Conservation (phyloP, 2,113 vertebrate genomes). For the Rhinichthys klamathensis region DNA sequence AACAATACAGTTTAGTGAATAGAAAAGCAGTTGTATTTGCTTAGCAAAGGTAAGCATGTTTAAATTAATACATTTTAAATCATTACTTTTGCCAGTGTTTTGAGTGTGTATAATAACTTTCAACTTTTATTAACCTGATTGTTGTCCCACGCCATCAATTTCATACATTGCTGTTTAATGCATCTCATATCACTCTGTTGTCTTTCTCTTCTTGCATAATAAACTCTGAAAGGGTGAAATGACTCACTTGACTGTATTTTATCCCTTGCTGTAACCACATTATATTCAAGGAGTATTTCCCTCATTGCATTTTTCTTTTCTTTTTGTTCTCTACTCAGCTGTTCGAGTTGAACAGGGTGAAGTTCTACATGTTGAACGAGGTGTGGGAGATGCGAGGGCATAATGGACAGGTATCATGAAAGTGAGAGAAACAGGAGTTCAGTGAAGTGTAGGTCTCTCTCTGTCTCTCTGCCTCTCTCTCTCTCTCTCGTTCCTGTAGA, state of each 20-base stretch:
- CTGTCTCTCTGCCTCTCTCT: constrained; percentile 5
- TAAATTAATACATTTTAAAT: too few relatives aligned
- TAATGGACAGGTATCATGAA: constrained; percentile 92
- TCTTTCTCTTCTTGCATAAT: background rate
- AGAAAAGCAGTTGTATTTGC: background rate
- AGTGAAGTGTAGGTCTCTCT: constrained; percentile 57
- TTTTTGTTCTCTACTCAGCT: constrained; percentile 74
- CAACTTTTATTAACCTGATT: too few relatives aligned
- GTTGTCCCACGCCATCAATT: too few relatives aligned
- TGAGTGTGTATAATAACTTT: too few relatives aligned
- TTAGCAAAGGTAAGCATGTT: background rate
- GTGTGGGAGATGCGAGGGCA: constrained; percentile 93
- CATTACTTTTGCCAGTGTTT: too few relatives aligned
- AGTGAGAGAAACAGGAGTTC: constrained; percentile 78
- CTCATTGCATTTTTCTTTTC: background rate
- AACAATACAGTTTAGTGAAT: background rate
- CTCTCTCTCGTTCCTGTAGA: background rate
- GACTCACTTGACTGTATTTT: background rate
- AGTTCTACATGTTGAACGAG: constrained; percentile 99
- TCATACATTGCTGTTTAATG: background rate
- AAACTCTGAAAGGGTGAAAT: too few relatives aligned
- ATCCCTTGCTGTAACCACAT: background rate
- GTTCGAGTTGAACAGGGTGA: constrained; percentile 93
- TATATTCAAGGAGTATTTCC: background rate
- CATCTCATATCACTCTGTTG: background rate